Conservation (phyloP, 2,888 invertebrate species). For the Nebria salina region DNA sequence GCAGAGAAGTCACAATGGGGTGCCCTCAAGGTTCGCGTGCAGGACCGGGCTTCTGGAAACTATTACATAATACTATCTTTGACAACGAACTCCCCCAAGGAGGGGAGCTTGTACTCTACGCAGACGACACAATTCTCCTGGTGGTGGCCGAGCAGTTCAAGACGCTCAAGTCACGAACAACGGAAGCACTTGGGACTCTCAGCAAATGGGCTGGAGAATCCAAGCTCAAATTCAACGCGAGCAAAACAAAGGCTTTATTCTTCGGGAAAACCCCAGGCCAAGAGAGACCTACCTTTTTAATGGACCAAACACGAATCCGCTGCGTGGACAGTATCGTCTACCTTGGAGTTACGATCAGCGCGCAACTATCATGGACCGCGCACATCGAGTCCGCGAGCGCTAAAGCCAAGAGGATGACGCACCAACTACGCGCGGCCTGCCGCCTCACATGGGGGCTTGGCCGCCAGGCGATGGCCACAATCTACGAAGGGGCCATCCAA, state of each 20-base stretch:
- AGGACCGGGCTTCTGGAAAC: constrained; percentile 37
- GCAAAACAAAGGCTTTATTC: constrained; percentile 42
- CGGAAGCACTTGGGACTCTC: background rate
- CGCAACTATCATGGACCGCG: constrained; percentile 21
- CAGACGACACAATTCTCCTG: constrained; percentile 17
- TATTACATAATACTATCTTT: constrained; percentile 36
- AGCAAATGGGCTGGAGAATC: background rate
- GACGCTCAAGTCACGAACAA: constrained; percentile 10
- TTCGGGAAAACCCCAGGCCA: constrained; percentile 32
- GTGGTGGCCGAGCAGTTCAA: constrained; percentile 13
- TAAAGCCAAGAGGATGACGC: constrained; percentile 17
- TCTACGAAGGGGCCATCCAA: constrained; percentile 45
- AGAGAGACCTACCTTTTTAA: constrained; percentile 36
- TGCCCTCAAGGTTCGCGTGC: constrained; percentile 45
- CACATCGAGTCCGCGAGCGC: constrained; percentile 4
- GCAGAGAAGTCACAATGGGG: constrained; percentile 20
- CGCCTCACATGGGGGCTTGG: constrained; percentile 35
- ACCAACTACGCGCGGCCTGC: constrained; percentile 26
- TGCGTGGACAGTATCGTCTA: constrained; percentile 36
- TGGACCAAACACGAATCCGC: constrained; percentile 7
- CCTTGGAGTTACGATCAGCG: constrained; percentile 33
- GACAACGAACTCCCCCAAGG: constrained; percentile 16
- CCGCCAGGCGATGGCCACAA: constrained; percentile 9
- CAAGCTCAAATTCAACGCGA: constrained; percentile 34
- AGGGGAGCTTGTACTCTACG: constrained; percentile 14